Evolutionary conservation across 1,140 invertebrate genomes (phyloP).

Genomic region (Lepidotrigona ventralis): DNA sequence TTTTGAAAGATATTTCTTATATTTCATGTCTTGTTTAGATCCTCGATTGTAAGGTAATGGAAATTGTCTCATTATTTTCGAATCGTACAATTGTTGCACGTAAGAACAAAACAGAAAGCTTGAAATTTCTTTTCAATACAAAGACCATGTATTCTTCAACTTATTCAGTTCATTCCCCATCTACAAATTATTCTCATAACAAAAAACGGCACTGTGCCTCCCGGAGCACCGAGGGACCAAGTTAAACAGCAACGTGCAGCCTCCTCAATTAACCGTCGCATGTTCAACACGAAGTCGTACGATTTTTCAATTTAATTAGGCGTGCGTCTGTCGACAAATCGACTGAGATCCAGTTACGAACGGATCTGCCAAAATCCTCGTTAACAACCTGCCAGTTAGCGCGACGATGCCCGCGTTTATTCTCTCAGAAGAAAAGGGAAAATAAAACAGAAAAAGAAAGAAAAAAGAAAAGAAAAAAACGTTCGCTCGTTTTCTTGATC

Average conservation of each 20-base stretch:
- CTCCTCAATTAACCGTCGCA: neutral
- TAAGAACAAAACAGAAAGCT: neutral
- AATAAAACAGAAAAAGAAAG: neutral
- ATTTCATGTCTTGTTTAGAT: neutral
- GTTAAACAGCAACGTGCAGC: neutral
- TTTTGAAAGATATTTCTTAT: too few species aligned
- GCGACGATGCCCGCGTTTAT: neutral
- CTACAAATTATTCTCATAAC: neutral
- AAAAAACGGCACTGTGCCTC: neutral
- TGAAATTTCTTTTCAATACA: neutral
- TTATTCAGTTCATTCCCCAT: neutral
- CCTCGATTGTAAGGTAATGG: neutral
- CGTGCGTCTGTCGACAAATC: constrained; percentile 30
- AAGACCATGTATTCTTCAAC: neutral
- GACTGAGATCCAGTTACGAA: constrained; percentile 2
- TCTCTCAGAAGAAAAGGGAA: neutral
- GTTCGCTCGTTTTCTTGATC: neutral
- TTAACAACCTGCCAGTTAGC: constrained; percentile 24
- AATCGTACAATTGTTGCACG: too few species aligned
- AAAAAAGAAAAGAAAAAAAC: neutral
- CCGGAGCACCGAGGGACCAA: neutral
- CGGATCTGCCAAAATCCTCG: constrained; percentile 27
- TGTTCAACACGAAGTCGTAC: neutral
- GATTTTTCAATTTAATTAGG: constrained; percentile 39
- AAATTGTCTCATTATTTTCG: neutral